phyloP scores from a whole-genome alignment of 2,113 vertebrate species.

The Ramphastos sulfuratus region DNA sequence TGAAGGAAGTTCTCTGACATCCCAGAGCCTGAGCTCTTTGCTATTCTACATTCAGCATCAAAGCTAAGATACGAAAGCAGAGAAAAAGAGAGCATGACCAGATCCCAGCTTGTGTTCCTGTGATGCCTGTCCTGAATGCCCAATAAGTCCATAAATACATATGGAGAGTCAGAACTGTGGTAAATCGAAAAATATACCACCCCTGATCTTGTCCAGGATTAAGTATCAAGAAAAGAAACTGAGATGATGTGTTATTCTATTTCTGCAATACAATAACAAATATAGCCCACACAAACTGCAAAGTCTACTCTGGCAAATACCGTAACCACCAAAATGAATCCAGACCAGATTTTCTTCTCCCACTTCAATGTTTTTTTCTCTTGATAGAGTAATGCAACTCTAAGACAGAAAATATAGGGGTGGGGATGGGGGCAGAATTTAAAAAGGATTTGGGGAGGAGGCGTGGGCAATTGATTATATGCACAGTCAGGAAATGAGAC shows the following conservation, averaged over 20 bases:
- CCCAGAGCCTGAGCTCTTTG: neutral
- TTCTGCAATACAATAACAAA: neutral
- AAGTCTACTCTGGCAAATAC: neutral
- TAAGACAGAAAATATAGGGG: neutral
- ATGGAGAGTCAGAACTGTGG: neutral
- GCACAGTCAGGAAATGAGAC: neutral
- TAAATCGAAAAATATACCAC: neutral
- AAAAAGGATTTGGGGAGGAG: too few species aligned
- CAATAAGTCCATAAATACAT: neutral
- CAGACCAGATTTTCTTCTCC: neutral
- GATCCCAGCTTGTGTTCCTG: neutral
- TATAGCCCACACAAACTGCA: neutral
- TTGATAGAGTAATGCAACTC: neutral
- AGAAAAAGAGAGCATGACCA: neutral
- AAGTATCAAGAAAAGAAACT: neutral
- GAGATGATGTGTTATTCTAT: neutral
- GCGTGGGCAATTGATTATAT: neutral
- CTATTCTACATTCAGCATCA: neutral
- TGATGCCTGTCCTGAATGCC: neutral
- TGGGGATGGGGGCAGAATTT: neutral
- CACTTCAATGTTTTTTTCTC: neutral
- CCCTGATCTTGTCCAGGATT: neutral
- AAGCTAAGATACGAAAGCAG: neutral
- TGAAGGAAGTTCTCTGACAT: neutral
- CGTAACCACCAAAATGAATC: neutral